Evolutionary conservation across 2,113 vertebrate species (phyloP), one percentile per base, ranked within the genome.

Genomic region (Microcebus jonahi): DNA sequence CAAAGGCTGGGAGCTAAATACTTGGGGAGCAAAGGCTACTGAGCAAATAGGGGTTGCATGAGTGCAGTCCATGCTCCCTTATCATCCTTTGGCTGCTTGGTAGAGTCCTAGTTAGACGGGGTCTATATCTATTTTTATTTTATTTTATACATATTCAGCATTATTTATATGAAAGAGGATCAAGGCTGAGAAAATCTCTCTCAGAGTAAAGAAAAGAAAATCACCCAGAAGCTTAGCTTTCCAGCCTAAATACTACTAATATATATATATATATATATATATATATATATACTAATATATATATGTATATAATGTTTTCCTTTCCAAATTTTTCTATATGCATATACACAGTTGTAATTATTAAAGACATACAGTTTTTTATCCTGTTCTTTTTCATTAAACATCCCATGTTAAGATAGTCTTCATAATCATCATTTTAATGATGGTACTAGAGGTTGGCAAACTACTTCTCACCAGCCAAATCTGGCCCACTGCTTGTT

Each of bases 161-260:
- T 63, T 77, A 73, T 65, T 76, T 36, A 45, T 31, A 23, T 85
- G n/a, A 91, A 91, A 73, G 50, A 77, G 42, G n/a, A 29, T 71
- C 23, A 95, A 84, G 12, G 8, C 36, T 76, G 45, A 94, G 73
- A 94, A 93, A 65, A 75, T 25, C 7, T 70, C n/a, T 79, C 59
- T 88, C 48, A 80, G 34, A 94, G 39, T 10, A 91, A 77, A 88
- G 53, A 71, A 95, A 84, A 76, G 59, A 95, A 84, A 85, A 53
- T 61, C 11, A 84, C 21, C n/a, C 70, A 83, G n/a, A 81, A 94
- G 92, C 18, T 13, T 48, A 36, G 2, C 8, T 94, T 59, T 79
- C 18, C 36, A 67, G 34, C 15, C 34, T 25, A 88, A 34, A n/a
- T 48, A 57, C 20, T 80, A 20, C 53, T 87, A 55, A 50, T 8